phyloP scores from a whole-genome alignment of 2,113 vertebrate genomes.

The Oceanodroma tethys region DNA sequence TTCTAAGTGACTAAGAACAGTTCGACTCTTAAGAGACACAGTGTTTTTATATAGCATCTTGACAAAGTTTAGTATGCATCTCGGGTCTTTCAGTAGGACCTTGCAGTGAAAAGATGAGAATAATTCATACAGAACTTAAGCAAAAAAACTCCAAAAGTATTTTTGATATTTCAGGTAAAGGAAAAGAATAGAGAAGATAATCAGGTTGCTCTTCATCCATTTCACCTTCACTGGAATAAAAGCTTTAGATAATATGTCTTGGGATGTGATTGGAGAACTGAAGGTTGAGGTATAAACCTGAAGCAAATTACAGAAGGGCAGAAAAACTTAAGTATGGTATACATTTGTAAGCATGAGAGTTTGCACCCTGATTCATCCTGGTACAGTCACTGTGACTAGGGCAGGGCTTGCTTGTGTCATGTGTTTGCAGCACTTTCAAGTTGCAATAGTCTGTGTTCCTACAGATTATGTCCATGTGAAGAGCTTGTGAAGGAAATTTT shows the following conservation, averaged over 20 bases:
- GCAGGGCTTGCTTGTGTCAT: background rate
- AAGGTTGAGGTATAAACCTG: background rate
- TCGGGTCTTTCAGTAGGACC: background rate
- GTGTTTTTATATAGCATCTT: background rate
- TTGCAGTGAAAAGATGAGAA: background rate
- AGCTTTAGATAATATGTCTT: background rate
- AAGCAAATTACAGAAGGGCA: background rate
- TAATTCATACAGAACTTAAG: background rate
- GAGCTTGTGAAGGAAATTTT: background rate
- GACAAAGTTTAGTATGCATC: background rate
- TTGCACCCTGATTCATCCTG: background rate
- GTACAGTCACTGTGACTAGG: background rate
- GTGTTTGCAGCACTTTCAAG: background rate
- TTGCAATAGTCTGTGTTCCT: background rate
- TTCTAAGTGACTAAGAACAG: background rate
- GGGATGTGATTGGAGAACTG: background rate
- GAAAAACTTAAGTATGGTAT: background rate
- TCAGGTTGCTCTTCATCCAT: background rate
- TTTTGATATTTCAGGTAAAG: background rate
- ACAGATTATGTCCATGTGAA: background rate
- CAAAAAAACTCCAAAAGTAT: background rate
- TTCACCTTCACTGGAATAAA: background rate
- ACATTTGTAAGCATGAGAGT: rapidly evolving
- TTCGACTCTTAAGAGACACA: background rate
- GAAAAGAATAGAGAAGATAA: background rate